Base-by-base conservation (phyloP, 2,888 invertebrate species). In the Octonoba sinensis region DNA sequence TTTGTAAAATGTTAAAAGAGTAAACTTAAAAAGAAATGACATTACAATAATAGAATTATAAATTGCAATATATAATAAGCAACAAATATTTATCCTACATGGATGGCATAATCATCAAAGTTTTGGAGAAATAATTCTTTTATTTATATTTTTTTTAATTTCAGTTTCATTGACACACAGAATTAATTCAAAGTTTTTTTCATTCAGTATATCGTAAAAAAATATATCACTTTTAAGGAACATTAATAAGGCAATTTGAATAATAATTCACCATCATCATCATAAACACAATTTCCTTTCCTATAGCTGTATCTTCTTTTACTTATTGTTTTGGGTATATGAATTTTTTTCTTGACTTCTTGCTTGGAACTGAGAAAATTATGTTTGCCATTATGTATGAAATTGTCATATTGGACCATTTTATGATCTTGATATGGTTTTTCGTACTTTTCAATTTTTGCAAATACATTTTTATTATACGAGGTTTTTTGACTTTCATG, bases 201-300 rank as follows among this genome's bases (percentile, higher is more conserved):
- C 15, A 54, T 54, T 54, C 18, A 3, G 13, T 18, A 54, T 16
- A 54, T 18, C 18, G 11, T 36, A 54, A 18, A 18, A 20, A n/a
- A 20, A 57, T 20, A 12, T 57, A 16, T 20, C 18, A n/a, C 20
- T 57, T 57, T 20, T 57, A 2, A 57, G 6, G 3, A n/a, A n/a
- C 57, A 15, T 27, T 64, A 15, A 64, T 15, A n/a, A 22, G 66
- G 70, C 16, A 82, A 44, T 82, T 71, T 82, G 54, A 71, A 82
- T n/a, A 82, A 44, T 24, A 82, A 70, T 59, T 82, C 65, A 3
- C 82, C 82, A 70, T 82, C 56, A 18, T 57, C 75, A 75, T 75
- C 71, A 75, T 82, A 82, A 11, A 82, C 59, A 54, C 70, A 69
- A 2, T 71, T 49, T 24, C 71, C 71, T 15, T 59, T 36, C 70